Conservation (phyloP, 2,113 vertebrate genomes). For the Etheostoma spectabile region DNA sequence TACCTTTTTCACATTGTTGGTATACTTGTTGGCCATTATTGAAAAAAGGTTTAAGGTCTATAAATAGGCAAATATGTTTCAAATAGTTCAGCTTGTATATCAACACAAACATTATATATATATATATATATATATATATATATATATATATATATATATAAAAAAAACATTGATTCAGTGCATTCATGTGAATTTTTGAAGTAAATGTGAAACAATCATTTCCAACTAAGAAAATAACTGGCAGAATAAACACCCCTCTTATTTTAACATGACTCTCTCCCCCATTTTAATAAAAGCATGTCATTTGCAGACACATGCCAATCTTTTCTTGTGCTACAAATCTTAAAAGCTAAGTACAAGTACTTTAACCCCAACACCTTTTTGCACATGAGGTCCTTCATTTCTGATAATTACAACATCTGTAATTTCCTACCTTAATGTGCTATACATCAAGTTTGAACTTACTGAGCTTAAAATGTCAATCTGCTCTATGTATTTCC, state of each 20-base stretch:
- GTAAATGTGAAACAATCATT: slow-evolving; percentile 54
- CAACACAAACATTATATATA: no score
- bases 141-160: no score
- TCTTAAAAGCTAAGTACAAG: slow-evolving; percentile 76
- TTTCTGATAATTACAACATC: slow-evolving; percentile 81
- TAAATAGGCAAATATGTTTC: slow-evolving; percentile 46
- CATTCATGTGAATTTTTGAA: slow-evolving; percentile 39
- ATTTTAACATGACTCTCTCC: slow-evolving; percentile 67
- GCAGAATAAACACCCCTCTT: slow-evolving; percentile 33
- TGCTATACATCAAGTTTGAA: slow-evolving; percentile 85
- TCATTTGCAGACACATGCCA: slow-evolving; percentile 67
- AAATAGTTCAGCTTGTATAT: slow-evolving; percentile 19
- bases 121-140: no score
- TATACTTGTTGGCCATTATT: not conserved
- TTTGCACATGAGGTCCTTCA: slow-evolving; percentile 70
- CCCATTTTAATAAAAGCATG: slow-evolving; percentile 75
- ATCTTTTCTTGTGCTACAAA: slow-evolving; percentile 57
- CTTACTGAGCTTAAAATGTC: slow-evolving; percentile 80
- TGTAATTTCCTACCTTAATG: slow-evolving; percentile 82
- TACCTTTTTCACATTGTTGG: slow-evolving; percentile 23
- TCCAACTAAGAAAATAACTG: slow-evolving; percentile 49
- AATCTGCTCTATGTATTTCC: slow-evolving; percentile 81
- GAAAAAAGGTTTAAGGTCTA: slow-evolving; percentile 46
- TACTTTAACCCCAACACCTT: slow-evolving; percentile 70
- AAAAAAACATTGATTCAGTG: not conserved